Percentiles rank a stretch among this genome's conserved stretches.
These are phyloP conservation scores for Ectropis grisescens DNA, from an alignment of 1,140 invertebrate genomes.

Conservation along the genomic window DNA sequence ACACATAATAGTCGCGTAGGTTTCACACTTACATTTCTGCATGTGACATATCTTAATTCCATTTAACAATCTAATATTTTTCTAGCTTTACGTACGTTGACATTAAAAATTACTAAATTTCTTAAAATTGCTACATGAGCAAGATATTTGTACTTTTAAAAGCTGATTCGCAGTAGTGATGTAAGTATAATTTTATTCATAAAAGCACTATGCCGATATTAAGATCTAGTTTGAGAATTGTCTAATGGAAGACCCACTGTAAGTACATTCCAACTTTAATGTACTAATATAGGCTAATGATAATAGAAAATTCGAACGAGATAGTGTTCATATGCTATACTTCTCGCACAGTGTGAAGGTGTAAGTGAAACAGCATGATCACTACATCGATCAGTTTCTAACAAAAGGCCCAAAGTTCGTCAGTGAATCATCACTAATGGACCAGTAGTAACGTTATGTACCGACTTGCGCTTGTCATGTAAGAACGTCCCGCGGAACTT, in stretches of 20 bases:
- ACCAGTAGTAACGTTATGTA: constrained; percentile 12
- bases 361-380: no score
- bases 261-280: constrained; percentile 24
- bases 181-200: constrained; percentile 14
- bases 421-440: constrained; percentile 14
- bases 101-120: constrained; percentile 37
- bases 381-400: no score
- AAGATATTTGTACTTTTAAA: constrained; percentile 60
- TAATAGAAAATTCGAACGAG: no score
- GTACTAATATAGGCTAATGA: constrained; percentile 8
- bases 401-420: no score
- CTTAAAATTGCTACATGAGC: constrained; percentile 59
- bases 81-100: no score
- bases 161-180: constrained; percentile 16
- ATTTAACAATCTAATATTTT: no score
- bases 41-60: no score
- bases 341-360: no score
- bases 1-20: no score
- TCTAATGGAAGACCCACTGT: constrained; percentile 36
- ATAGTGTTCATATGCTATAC: no score
- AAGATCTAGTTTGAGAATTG: constrained; percentile 48
- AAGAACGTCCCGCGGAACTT: no score
- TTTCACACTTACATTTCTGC: no score
- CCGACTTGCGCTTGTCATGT: constrained; percentile 45
- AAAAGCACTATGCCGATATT: constrained; percentile 33